phyloP scores from a whole-genome alignment of 2,888 invertebrate species.

The Hydraecia micacea region DNA sequence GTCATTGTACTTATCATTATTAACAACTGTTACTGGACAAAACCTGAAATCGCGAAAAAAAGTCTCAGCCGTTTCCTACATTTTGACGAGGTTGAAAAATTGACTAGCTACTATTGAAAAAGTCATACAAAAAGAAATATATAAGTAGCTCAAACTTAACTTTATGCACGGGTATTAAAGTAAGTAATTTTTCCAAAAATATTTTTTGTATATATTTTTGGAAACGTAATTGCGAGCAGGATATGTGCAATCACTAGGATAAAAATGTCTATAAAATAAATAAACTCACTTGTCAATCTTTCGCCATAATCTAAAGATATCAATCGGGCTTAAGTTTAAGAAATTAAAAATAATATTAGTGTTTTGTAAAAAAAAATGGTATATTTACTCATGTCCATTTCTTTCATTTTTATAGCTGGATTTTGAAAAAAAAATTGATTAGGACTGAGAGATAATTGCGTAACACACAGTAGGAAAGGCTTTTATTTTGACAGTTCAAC shows the following conservation, averaged over 20 bases:
- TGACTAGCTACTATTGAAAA: neutral
- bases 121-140: neutral
- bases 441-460: neutral
- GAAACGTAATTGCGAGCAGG: neutral
- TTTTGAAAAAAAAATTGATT: neutral
- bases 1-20: too few relatives aligned
- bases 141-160: too few relatives aligned
- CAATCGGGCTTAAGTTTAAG: neutral
- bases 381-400: constrained; percentile 54
- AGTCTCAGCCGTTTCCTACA: too few relatives aligned
- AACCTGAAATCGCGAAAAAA: too few relatives aligned
- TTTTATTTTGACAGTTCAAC: too few relatives aligned
- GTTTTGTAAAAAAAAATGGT: neutral
- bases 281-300: constrained; percentile 71
- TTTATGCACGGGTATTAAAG: neutral
- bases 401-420: constrained; percentile 44
- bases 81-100: too few relatives aligned
- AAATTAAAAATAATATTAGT: neutral
- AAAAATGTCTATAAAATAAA: constrained; percentile 8
- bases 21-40: too few relatives aligned
- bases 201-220: neutral
- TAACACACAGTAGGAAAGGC: too few relatives aligned
- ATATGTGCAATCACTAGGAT: neutral
- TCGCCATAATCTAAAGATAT: constrained; percentile 72
- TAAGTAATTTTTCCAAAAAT: neutral